Evolutionary conservation across 2,888 invertebrate species (phyloP).

Genomic region (Achlya flavicornis): DNA sequence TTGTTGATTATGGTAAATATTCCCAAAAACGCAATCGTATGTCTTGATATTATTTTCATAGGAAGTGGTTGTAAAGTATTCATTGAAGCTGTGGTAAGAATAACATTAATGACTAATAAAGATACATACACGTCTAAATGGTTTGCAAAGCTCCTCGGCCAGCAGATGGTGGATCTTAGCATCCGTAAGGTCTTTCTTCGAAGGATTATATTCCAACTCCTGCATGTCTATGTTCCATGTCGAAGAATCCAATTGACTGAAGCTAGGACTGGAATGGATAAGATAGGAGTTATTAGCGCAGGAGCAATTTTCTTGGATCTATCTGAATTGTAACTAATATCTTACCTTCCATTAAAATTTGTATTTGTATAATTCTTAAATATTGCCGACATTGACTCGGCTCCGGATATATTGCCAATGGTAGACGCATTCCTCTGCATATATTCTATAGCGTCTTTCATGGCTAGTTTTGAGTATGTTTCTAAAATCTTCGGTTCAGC

Average conservation of each 20-base stretch:
- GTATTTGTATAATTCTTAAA: slow-evolving; percentile 94
- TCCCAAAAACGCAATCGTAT: neutral
- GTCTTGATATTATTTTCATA: neutral
- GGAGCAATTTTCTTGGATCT: neutral
- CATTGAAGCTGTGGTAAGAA: neutral
- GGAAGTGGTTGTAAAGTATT: neutral
- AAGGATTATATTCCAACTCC: slow-evolving; percentile 96
- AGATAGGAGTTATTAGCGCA: neutral
- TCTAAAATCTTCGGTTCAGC: slow-evolving; percentile 97
- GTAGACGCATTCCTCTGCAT: slow-evolving; percentile 94
- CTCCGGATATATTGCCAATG: slow-evolving; percentile 93
- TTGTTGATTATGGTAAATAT: neutral
- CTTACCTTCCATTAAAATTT: slow-evolving; percentile 92
- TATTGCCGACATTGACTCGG: slow-evolving; percentile 95
- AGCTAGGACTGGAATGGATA: slow-evolving; percentile 88
- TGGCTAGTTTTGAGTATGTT: slow-evolving; percentile 96
- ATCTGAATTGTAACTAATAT: slow-evolving; percentile 14
- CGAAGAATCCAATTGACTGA: slow-evolving; percentile 92
- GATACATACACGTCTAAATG: slow-evolving; percentile 90
- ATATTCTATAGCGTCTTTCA: slow-evolving; percentile 96
- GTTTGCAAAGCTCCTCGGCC: slow-evolving; percentile 94
- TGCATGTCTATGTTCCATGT: slow-evolving; percentile 97
- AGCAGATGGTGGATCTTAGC: slow-evolving; percentile 97
- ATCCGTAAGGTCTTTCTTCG: slow-evolving; percentile 95
- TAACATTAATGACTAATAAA: slow-evolving; percentile 23